Evolutionary conservation across 2,113 vertebrate species (phyloP), one percentile per base, ranked within the genome.

Genomic region (Dicaeum eximium): DNA sequence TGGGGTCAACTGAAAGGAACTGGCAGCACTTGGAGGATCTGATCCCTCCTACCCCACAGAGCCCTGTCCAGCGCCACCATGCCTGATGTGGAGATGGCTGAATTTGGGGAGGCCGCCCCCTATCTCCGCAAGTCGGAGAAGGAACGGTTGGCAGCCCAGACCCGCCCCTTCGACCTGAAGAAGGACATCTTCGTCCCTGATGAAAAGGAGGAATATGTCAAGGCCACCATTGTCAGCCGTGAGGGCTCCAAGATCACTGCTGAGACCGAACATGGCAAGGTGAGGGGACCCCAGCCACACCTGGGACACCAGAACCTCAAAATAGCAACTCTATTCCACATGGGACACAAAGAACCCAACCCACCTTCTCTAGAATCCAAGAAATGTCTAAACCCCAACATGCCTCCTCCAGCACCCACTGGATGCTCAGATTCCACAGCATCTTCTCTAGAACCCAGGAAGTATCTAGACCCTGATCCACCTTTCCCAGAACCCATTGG

Each of bases 211-310:
- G 88, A 90, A 37, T 90, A 0, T 44, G 88, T 90, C 57, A 90
- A 90, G 80, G 88, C 88, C 50, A 83, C 80, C 31, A 62, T 90
- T 21, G 2, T 90, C 88, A 83, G 80, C 50, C 88, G 88, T 38
- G 88, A 90, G 64, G 88, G 88, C 42, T 83, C 88, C 88, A 90
- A 90, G 80, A 83, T 90, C 72, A 90, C 88, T 50, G 88, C 88
- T 70, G 71, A 90, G 71, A 90, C 88, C 0, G 88, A 90, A 42
- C 42, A 90, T 64, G 88, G 88, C 71, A 90, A 90, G 88, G 88
- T 90, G 80, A 42, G 88, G 35, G 19, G 7, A 83, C 22, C 22
- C 22, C 37, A 77, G 56, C 35, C 4, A 20, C 22, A 62, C 12
- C 8, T 35, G 22, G 62, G 48, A 77, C 18, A 62, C 4, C 27